phyloP scores from a whole-genome alignment of 1,140 invertebrate species.

The Hyles vespertilio region DNA sequence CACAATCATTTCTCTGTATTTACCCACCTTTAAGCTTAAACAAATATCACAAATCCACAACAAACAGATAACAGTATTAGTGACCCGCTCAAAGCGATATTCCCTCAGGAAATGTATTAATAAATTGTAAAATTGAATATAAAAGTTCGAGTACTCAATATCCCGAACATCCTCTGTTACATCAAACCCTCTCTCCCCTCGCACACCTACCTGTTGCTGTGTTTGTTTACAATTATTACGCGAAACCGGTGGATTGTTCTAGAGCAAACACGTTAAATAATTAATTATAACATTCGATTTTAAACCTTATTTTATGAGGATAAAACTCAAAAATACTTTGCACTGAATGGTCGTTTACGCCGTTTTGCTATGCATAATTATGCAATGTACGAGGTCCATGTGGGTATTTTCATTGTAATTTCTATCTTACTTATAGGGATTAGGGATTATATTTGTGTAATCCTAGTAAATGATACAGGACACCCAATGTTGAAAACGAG shows the following conservation, averaged over 20 bases:
- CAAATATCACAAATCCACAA: no score
- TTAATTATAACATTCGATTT: background rate
- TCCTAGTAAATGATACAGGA: background rate
- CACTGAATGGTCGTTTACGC: background rate
- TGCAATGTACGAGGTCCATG: no score
- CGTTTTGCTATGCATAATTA: background rate
- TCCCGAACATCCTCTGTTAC: no score
- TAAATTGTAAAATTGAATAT: no score
- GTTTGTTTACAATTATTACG: slow-evolving; percentile 30
- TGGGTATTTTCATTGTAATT: background rate
- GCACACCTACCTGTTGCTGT: slow-evolving; percentile 25
- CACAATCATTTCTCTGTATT: no score
- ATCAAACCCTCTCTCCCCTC: slow-evolving; percentile 7
- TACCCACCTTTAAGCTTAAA: no score
- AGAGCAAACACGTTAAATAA: slow-evolving; percentile 10
- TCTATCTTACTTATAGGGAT: background rate
- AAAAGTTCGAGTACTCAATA: no score
- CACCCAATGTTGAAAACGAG: slow-evolving; percentile 9
- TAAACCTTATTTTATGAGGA: background rate
- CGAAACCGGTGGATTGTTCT: slow-evolving; percentile 24
- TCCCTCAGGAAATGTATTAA: no score
- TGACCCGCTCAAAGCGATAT: no score
- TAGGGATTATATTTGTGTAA: background rate
- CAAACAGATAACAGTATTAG: no score
- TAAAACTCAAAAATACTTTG: background rate